Evolutionary conservation across 2,797 vertebrate species (phyloP).

Genomic region (Choloepus didactylus): DNA sequence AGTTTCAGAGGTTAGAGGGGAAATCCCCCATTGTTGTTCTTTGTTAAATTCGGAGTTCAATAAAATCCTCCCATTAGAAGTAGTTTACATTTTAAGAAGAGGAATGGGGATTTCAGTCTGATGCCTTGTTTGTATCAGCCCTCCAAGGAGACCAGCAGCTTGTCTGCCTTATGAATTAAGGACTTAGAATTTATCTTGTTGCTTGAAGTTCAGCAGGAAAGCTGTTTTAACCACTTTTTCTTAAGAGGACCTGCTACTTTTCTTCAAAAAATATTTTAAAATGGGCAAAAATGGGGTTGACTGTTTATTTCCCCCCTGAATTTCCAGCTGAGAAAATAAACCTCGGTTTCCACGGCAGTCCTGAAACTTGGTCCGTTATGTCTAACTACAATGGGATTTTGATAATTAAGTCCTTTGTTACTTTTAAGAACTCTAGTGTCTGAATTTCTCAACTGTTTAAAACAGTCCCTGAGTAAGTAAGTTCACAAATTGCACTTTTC

Average conservation of each 20-base stretch:
- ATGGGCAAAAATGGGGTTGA: not conserved
- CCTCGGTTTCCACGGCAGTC: not conserved
- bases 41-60: not conserved
- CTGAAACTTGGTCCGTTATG: not conserved
- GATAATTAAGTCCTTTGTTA: not conserved
- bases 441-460: not conserved
- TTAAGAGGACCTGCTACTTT: not conserved
- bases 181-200: not conserved
- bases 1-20: not conserved
- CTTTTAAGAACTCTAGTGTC: not conserved
- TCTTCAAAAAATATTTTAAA: not conserved
- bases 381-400: not conserved
- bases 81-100: too few species aligned
- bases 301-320: not conserved
- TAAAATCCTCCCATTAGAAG: not conserved
- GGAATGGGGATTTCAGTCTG: not conserved
- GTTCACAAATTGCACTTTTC: not conserved
- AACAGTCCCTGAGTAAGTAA: not conserved
- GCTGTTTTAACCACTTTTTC: not conserved
- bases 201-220: not conserved
- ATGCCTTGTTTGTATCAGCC: not conserved
- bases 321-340: not conserved
- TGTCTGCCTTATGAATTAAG: constrained; percentile 2
- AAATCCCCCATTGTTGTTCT: not conserved
- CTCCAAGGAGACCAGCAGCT: not conserved